phyloP scores from a whole-genome alignment of 1,140 invertebrate genomes.

The Apis florea region DNA sequence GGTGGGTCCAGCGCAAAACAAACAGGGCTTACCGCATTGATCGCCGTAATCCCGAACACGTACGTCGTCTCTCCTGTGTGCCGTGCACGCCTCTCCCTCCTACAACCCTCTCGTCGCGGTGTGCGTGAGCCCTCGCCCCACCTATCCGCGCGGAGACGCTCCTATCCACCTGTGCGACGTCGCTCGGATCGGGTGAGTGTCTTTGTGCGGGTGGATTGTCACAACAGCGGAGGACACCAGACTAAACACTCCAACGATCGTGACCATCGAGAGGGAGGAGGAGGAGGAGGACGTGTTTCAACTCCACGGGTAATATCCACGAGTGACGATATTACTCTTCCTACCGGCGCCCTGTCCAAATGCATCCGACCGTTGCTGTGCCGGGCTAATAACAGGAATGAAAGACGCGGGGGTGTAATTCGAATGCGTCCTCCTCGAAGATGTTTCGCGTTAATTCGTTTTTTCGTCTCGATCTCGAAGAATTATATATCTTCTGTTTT shows the following conservation, averaged over 20 bases:
- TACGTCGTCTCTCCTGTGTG: constrained; percentile 59
- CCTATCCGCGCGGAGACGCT: constrained; percentile 15
- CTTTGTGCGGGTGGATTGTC: constrained; percentile 69
- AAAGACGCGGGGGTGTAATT: neutral
- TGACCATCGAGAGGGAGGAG: constrained; percentile 44
- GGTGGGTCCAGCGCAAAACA: constrained; percentile 69
- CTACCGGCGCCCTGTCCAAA: neutral
- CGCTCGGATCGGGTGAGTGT: constrained; percentile 22
- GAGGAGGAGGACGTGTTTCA: constrained; percentile 45
- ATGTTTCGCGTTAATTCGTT: too few species aligned
- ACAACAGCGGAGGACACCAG: constrained; percentile 70
- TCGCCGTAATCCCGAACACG: constrained; percentile 74
- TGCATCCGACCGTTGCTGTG: constrained; percentile 9
- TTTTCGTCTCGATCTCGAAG: too few species aligned
- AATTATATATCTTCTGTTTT: too few species aligned
- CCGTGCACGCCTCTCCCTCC: constrained; percentile 44
- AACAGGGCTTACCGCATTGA: constrained; percentile 75
- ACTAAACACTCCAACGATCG: constrained; percentile 72
- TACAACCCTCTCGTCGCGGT: constrained; percentile 13
- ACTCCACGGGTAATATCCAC: constrained; percentile 60
- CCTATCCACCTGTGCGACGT: constrained; percentile 20
- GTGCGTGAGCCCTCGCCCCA: neutral
- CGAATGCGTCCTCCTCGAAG: too few species aligned
- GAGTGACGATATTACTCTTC: constrained; percentile 60
- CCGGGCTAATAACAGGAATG: neutral